These are phyloP conservation scores for Cephalopachus bancanus DNA, from an alignment of 2,797 vertebrate species.

Conservation along the genomic window DNA sequence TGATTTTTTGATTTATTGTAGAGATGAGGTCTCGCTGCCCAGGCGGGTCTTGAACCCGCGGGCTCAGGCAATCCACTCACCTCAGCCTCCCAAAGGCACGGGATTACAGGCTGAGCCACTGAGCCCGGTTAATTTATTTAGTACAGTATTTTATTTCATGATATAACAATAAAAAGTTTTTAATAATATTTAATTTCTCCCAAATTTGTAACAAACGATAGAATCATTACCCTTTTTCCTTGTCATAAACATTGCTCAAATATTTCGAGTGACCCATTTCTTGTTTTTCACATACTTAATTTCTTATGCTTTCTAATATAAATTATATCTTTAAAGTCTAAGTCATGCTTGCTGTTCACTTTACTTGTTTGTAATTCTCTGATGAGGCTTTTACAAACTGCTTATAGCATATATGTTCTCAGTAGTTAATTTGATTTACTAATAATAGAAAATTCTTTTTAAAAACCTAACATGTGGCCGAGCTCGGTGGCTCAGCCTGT, in stretches of 20 bases:
- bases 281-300: background rate
- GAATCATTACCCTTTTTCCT: background rate
- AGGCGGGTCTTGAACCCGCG: no score
- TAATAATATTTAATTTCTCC: background rate
- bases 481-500: no score
- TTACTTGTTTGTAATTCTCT: slow-evolving; percentile 25
- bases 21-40: no score
- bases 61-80: no score
- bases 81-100: no score
- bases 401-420: background rate
- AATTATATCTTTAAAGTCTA: background rate
- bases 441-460: background rate
- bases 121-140: background rate
- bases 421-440: background rate
- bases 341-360: background rate
- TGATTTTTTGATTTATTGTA: no score
- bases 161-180: background rate
- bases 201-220: background rate
- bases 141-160: background rate
- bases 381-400: background rate
- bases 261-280: background rate
- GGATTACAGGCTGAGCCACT: no score
- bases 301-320: background rate
- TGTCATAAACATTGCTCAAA: background rate
- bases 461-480: background rate